Percentiles rank a stretch among this genome's conserved stretches.
Conservation (phyloP, 2,797 vertebrate genomes). For the Acipenser oxyrinchus region DNA sequence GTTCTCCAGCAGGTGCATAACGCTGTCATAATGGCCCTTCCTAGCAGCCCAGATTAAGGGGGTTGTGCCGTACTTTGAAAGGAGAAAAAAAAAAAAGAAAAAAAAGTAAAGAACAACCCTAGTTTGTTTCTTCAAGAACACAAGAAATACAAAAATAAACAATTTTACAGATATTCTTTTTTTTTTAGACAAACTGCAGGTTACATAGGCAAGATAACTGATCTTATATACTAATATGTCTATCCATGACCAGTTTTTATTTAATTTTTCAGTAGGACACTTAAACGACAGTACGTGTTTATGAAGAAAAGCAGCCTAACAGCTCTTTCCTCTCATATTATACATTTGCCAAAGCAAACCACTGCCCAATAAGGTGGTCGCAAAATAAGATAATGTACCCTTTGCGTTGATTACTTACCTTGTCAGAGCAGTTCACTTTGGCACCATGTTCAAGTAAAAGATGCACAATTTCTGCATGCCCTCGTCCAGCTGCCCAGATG, state of each 20-base stretch:
- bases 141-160: not conserved
- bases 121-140: not conserved
- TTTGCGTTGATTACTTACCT: constrained; percentile 56
- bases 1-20: constrained; percentile 84
- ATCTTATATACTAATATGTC: too few relatives aligned
- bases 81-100: constrained; percentile 14
- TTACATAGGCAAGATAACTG: too few relatives aligned
- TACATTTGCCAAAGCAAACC: too few relatives aligned
- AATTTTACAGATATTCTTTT: too few relatives aligned
- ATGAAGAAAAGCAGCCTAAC: too few relatives aligned
- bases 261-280: too few relatives aligned
- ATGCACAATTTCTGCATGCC: constrained; percentile 80
- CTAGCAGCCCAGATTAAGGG: constrained; percentile 90
- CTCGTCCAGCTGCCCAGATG: constrained; percentile 94
- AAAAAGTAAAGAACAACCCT: constrained; percentile 5
- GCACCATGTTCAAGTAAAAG: constrained; percentile 76
- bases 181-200: too few relatives aligned
- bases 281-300: too few relatives aligned
- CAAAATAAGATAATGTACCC: not conserved
- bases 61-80: constrained; percentile 83
- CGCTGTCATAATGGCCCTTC: constrained; percentile 85
- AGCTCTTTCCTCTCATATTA: too few relatives aligned
- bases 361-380: too few relatives aligned
- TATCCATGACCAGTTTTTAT: too few relatives aligned
- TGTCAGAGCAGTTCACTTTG: constrained; percentile 96